Evolutionary conservation across 2,797 vertebrate genomes (phyloP).

Genomic region (Staurois parvus): DNA sequence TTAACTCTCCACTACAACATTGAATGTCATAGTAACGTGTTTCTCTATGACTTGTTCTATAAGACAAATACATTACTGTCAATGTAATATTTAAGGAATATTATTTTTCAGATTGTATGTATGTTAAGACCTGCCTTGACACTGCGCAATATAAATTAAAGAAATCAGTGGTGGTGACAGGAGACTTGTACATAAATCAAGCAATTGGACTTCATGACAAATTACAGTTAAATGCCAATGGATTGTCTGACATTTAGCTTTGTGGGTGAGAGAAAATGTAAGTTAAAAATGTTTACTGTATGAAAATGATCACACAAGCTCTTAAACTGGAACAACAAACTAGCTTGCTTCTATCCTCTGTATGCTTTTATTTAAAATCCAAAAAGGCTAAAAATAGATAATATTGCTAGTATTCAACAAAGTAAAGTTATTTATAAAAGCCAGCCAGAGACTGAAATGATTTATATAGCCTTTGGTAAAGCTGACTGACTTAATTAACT

Average conservation of each 20-base stretch:
- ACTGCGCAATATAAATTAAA: slow-evolving; percentile 78
- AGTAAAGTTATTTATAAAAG: slow-evolving; percentile 57
- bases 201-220: slow-evolving; percentile 74
- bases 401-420: slow-evolving; percentile 38
- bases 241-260: slow-evolving; percentile 76
- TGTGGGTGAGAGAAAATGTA: slow-evolving; percentile 68
- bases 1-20: too few relatives aligned
- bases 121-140: slow-evolving; percentile 80
- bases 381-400: slow-evolving; percentile 37
- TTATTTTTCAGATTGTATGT: slow-evolving; percentile 86
- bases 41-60: too few relatives aligned
- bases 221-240: slow-evolving; percentile 77
- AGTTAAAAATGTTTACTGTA: slow-evolving; percentile 64
- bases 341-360: slow-evolving; percentile 15
- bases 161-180: slow-evolving; percentile 73
- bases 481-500: slow-evolving; percentile 62
- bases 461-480: slow-evolving; percentile 31
- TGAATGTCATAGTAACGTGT: too few relatives aligned
- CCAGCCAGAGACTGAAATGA: slow-evolving; percentile 37
- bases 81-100: too few relatives aligned
- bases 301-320: slow-evolving; percentile 58
- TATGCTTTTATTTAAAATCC: slow-evolving; percentile 59
- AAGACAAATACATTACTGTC: too few relatives aligned
- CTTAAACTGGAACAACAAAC: slow-evolving; percentile 49
- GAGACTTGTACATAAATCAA: slow-evolving; percentile 81